phyloP scores from a whole-genome alignment of 2,797 vertebrate genomes.

The Micropoecilia bifurca region DNA sequence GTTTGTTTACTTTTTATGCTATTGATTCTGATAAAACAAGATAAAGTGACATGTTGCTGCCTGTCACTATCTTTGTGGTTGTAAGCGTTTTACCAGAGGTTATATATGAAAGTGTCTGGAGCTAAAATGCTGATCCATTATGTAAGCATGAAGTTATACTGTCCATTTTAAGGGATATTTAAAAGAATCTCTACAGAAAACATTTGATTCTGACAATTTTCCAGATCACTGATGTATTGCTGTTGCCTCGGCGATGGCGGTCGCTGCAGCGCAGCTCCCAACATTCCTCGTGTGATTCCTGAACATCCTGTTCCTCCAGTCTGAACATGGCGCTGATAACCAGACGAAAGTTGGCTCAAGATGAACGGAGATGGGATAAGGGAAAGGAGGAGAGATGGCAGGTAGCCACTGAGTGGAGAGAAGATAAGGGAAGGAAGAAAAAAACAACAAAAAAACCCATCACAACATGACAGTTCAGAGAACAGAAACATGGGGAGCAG shows the following conservation, averaged over 20 bases:
- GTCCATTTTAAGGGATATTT: background rate
- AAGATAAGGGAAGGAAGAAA: background rate
- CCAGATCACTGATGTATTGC: background rate
- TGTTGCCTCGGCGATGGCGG: background rate
- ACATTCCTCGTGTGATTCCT: slow-evolving; percentile 18
- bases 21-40: background rate
- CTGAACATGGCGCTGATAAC: slow-evolving; percentile 38
- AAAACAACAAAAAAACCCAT: background rate
- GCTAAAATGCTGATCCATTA: background rate
- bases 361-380: background rate
- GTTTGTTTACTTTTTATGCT: background rate
- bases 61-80: background rate
- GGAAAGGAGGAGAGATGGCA: background rate
- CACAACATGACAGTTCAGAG: background rate
- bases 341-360: slow-evolving; percentile 15
- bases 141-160: background rate
- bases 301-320: slow-evolving; percentile 39
- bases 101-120: background rate
- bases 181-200: background rate
- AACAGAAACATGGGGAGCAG: background rate
- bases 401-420: background rate
- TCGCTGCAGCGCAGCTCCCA: background rate
- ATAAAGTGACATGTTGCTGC: background rate
- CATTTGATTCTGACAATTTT: background rate
- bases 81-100: background rate